Percentiles rank a stretch among this genome's conserved stretches.
Evolutionary conservation across 2,113 vertebrate genomes (phyloP).

Genomic region (Agelaius phoeniceus): DNA sequence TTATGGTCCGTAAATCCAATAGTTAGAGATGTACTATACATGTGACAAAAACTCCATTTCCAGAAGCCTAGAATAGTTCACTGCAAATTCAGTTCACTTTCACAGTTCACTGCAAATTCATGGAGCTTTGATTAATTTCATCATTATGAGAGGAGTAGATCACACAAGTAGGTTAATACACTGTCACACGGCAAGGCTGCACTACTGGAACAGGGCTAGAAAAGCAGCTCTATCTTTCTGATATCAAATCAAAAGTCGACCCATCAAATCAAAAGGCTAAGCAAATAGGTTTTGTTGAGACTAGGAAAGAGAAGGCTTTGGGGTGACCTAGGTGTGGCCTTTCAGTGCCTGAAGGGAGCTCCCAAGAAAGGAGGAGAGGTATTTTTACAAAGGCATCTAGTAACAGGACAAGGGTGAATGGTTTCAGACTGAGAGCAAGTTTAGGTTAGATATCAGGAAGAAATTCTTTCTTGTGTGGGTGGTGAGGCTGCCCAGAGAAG

Average conservation of each 20-base stretch:
- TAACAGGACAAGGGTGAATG: not conserved
- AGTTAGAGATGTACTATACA: not conserved
- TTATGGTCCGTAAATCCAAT: constrained; percentile 14
- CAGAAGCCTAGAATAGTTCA: not conserved
- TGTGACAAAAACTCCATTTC: not conserved
- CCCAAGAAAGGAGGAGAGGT: not conserved
- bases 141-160: not conserved
- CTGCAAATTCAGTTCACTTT: not conserved
- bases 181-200: not conserved
- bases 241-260: too few species aligned
- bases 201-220: not conserved
- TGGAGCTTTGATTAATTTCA: not conserved
- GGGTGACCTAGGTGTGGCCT: not conserved
- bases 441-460: not conserved
- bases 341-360: not conserved
- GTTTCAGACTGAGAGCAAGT: not conserved
- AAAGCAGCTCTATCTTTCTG: not conserved
- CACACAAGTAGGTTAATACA: not conserved
- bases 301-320: not conserved
- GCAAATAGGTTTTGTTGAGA: not conserved
- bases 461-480: not conserved
- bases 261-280: not conserved
- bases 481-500: not conserved
- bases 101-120: not conserved
- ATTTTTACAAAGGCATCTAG: not conserved